A percentile compares a stretch with the other conserved stretches of the same genome.
Evolutionary conservation across 2,888 invertebrate species (phyloP).

Genomic region (Ganaspis brasiliensis): DNA sequence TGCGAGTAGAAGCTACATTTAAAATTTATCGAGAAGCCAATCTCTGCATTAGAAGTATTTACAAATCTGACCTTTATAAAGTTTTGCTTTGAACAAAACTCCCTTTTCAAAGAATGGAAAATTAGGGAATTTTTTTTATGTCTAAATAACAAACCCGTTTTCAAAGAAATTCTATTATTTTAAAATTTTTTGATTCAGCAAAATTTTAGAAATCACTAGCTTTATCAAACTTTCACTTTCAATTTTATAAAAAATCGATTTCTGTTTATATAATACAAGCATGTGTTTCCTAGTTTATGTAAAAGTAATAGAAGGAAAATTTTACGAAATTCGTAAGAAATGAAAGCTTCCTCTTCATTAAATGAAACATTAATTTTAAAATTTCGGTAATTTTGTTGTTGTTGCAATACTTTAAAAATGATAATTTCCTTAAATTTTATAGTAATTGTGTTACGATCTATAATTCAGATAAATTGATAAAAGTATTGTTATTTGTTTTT

Average conservation of each 20-base stretch:
- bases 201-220: too few relatives aligned
- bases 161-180: neutral
- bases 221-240: slow-evolving; percentile 5
- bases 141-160: too few relatives aligned
- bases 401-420: neutral
- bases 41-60: slow-evolving; percentile 41
- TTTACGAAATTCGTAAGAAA: neutral
- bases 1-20: slow-evolving; percentile 30
- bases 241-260: slow-evolving; percentile 5
- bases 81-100: neutral
- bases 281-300: neutral
- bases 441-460: slow-evolving; percentile 50
- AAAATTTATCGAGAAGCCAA: slow-evolving; percentile 32
- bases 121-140: too few relatives aligned
- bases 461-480: slow-evolving; percentile 72
- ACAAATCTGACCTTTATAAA: slow-evolving; percentile 29
- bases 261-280: neutral
- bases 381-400: too few relatives aligned
- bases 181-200: too few relatives aligned
- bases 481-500: slow-evolving; percentile 70
- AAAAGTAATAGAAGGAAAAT: neutral
- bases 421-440: neutral
- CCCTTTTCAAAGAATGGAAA: neutral
- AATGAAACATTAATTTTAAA: too few relatives aligned
- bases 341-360: neutral